Evolutionary conservation across 2,797 vertebrate species (phyloP).

Genomic region (Myotis myotis): DNA sequence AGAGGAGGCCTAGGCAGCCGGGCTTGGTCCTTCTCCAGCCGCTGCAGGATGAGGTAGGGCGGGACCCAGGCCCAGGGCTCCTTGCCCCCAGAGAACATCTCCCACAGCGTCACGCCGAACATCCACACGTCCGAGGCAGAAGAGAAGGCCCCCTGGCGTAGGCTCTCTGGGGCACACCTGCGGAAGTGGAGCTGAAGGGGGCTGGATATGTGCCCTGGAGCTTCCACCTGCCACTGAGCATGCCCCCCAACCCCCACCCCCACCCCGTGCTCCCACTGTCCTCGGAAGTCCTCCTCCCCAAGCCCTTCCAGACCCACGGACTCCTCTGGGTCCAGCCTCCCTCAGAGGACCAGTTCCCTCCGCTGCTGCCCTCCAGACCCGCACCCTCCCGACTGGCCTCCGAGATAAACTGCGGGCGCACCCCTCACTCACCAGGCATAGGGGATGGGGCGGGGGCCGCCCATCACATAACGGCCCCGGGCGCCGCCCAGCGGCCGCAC

Average conservation of each 20-base stretch:
- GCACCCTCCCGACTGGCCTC: not conserved
- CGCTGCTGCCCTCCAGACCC: not conserved
- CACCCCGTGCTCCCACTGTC: too few relatives aligned
- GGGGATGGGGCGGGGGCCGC: conserved; percentile 89
- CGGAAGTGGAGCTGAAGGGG: not conserved
- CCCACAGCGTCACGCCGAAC: conserved; percentile 93
- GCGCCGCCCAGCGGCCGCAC: conserved; percentile 88
- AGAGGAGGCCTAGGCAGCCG: conserved; percentile 88
- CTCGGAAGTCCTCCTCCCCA: not conserved
- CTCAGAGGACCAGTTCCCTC: not conserved
- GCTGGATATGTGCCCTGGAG: accelerated
- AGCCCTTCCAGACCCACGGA: not conserved
- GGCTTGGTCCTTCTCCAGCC: conserved; percentile 89
- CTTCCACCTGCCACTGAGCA: not conserved
- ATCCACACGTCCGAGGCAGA: conserved; percentile 94
- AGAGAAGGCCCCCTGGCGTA: conserved; percentile 91
- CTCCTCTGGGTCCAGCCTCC: not conserved
- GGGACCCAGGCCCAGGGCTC: conserved; percentile 92
- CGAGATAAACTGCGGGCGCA: accelerated
- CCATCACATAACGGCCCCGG: conserved; percentile 91
- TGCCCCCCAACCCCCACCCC: too few relatives aligned
- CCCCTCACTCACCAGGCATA: conserved; percentile 92
- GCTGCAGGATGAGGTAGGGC: conserved; percentile 87
- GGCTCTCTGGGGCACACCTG: conserved; percentile 95
- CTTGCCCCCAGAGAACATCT: conserved; percentile 94